phyloP scores from a whole-genome alignment of 2,888 invertebrate species.

The Cremastobaeus sp. region DNA sequence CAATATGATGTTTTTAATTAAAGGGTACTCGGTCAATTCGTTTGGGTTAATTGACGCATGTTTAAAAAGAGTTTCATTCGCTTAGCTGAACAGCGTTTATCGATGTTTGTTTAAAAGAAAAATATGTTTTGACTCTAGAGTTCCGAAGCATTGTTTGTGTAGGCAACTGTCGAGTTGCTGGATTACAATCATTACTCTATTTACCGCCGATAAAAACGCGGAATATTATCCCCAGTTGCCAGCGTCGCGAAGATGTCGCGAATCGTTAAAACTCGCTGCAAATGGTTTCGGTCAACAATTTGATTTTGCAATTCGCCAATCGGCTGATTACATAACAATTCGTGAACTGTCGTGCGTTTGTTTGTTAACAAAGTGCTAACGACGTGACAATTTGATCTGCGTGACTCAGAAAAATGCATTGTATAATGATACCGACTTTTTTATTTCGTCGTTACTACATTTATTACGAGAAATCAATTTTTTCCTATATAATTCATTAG shows the following conservation, averaged over 20 bases:
- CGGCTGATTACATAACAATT: slow-evolving; percentile 43
- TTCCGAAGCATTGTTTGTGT: slow-evolving; percentile 25
- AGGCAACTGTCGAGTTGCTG: slow-evolving; percentile 21
- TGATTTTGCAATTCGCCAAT: slow-evolving; percentile 31
- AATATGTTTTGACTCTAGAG: slow-evolving; percentile 18
- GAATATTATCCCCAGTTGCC: no score
- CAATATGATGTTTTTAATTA: slow-evolving; percentile 9
- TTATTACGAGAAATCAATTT: no score
- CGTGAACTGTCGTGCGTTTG: slow-evolving; percentile 28
- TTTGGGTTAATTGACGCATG: slow-evolving; percentile 1
- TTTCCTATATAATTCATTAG: no score
- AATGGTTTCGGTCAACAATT: slow-evolving; percentile 38
- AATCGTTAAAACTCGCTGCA: no score
- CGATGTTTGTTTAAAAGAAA: slow-evolving; percentile 29
- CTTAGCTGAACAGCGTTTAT: slow-evolving; percentile 11
- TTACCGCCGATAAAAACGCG: slow-evolving; percentile 25
- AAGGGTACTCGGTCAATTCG: background rate
- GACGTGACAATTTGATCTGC: slow-evolving; percentile 47
- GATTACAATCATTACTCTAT: slow-evolving; percentile 29
- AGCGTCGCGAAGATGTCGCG: no score
- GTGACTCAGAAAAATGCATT: slow-evolving; percentile 31
- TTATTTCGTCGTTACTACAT: background rate
- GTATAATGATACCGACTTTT: slow-evolving; percentile 8
- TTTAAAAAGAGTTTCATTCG: background rate
- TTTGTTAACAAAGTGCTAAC: slow-evolving; percentile 45